Evolutionary conservation across 2,113 vertebrate species (phyloP), one percentile per base, ranked within the genome.

Genomic region (Lepidothrix coronata): DNA sequence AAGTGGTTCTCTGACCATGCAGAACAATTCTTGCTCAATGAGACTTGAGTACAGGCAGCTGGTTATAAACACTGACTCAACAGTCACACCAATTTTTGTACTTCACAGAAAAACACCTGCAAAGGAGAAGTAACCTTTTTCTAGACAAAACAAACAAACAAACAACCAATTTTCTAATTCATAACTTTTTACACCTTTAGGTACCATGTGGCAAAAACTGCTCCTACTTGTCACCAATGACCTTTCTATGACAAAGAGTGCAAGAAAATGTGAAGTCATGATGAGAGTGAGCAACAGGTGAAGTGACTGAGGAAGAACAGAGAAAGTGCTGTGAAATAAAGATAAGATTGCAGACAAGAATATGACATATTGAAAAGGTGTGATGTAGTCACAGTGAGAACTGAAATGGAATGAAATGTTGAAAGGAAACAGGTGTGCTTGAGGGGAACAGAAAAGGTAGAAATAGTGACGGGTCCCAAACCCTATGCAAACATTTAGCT

Each of bases 401-500:
- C 8, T 58, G 63, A 96, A 93, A 80, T 23, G 35, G 52, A 76
- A 91, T 14, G 52, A 80, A 67, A 84, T 58, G 58, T 7, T 80
- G 39, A 91, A 94, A 91, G 6, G 24, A 57, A 94, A 86, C 11
- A n/a, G 28, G 23, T 44, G 83, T 49, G 48, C 28, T 88, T 58
- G 57, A 93, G 58, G 28, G 30, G 35, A 92, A 88, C 55, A 71
- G 25, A 81, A 88, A 92, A 49, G 35, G 35, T 3, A 86, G 63
- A 93, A 90, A 71, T 30, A 91, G 91, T 95, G 95, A 96, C 90
- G 88, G 95, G 95, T 97, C 95, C 96, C 95, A 94, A 95, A 83
- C 43, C 75, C 33, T 89, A 52, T 16, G 59, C 57, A 85, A 85
- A 93, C n/a, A 41, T 65, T 35, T 49, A 75, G 48, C 20, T 84